Base-by-base conservation (phyloP, 2,888 invertebrate species). In the Achlya flavicornis region DNA sequence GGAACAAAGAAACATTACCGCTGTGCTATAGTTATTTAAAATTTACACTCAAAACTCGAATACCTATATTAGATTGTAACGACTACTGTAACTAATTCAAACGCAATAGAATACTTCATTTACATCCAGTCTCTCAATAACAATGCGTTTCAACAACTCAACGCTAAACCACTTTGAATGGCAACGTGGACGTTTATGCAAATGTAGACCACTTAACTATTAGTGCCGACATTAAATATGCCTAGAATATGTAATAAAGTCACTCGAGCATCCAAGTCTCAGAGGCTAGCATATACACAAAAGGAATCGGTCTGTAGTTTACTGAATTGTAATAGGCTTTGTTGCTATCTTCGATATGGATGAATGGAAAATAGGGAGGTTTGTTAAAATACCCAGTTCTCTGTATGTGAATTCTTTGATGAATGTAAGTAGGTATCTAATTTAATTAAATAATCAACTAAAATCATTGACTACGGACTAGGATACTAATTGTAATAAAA, bases 161-260 rank as follows among this genome's bases (percentile, higher is more conserved):
- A 58, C 38, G 46, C 61, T 33, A 61, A 64, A 61, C 61, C 64
- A 35, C 58, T 46, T 38, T 58, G 64, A 43, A 61, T 64, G 61
- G 35, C 46, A 58, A 64, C 46, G 58, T 46, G 32, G 58, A 35
- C 61, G 38, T 64, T 64, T 65, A 65, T 65, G 63, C 11, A 65
- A 65, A 65, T 65, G 46, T 46, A 32, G 12, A 14, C 57, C 63
- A 35, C 61, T 65, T 65, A n/a, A 63, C 26, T 35, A 26, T 48
- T 16, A 61, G 41, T 62, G 38, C n/a, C 16, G 57, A 48, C 58
- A 38, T 58, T 12, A 57, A 61, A 48, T 57, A 11, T 26, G 32
- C 11, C 58, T 57, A 63, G 57, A 63, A 95, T 95, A 80, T 94
- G 93, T 79, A 85, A 69, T 94, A 95, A 84, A 88, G 53, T 19